A percentile compares a stretch with the other conserved stretches of the same genome.
These are phyloP conservation scores for Pteropus alecto DNA, from an alignment of 2,113 vertebrate species.

Conservation along the genomic window DNA sequence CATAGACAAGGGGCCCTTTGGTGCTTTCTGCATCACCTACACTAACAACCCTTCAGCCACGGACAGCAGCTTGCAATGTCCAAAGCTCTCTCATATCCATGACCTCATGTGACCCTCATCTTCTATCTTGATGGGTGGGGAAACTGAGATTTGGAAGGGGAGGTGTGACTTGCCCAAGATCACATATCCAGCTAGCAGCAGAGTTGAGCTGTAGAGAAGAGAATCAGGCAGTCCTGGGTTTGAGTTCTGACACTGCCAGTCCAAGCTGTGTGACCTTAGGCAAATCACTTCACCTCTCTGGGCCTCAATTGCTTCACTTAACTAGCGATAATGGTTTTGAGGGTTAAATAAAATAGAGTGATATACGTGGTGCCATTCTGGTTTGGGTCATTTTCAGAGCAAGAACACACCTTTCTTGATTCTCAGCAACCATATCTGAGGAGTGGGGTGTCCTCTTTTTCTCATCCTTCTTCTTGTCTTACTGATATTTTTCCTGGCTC, in stretches of 20 bases:
- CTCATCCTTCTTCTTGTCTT: background rate
- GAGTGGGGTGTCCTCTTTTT: background rate
- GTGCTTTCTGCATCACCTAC: background rate
- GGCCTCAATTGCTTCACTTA: background rate
- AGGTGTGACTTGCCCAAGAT: background rate
- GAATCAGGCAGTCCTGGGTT: background rate
- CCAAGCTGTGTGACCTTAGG: background rate
- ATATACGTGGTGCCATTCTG: background rate
- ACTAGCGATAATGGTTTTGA: background rate
- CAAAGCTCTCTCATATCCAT: background rate
- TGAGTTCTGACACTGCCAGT: background rate
- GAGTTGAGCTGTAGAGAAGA: background rate
- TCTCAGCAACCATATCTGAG: background rate
- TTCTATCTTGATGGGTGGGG: background rate
- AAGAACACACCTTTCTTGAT: background rate
- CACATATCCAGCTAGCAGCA: background rate
- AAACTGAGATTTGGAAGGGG: background rate
- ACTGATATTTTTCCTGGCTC: background rate
- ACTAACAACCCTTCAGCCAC: background rate
- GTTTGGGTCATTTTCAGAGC: background rate
- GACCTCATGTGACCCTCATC: background rate
- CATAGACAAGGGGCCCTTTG: background rate
- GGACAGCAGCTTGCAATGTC: background rate
- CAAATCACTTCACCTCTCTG: background rate
- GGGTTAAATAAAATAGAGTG: background rate